Evolutionary conservation across 2,113 vertebrate genomes (phyloP).

Genomic region (Ptilorrhoa leucosticta): DNA sequence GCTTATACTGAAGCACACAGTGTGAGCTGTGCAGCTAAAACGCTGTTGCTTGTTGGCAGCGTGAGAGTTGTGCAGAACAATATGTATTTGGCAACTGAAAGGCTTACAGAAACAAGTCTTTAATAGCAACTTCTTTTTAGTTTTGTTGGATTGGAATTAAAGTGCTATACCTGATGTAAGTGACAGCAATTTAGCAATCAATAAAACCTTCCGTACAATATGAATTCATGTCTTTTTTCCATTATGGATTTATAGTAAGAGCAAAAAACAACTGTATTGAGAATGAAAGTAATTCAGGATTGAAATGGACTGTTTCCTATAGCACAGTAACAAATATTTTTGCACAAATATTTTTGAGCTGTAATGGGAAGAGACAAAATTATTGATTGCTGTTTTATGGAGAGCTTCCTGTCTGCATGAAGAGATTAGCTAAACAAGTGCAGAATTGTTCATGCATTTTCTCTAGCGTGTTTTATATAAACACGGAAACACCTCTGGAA

Average conservation of each 20-base stretch:
- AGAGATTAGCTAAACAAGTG: background rate
- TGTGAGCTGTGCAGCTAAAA: background rate
- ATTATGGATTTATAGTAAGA: background rate
- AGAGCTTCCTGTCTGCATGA: background rate
- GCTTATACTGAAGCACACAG: background rate
- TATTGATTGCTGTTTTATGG: background rate
- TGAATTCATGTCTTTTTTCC: background rate
- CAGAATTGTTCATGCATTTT: background rate
- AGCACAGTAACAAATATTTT: background rate
- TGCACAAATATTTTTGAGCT: background rate
- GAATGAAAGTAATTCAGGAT: background rate
- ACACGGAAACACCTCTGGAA: background rate
- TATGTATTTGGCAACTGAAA: background rate
- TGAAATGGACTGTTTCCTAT: background rate
- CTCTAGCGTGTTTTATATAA: rapidly evolving
- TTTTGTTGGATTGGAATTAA: background rate
- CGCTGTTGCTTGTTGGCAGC: background rate
- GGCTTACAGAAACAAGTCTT: background rate
- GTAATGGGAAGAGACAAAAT: background rate
- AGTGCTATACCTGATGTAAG: background rate
- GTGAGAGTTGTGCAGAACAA: background rate
- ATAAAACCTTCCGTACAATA: constrained; percentile 31
- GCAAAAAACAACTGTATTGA: background rate
- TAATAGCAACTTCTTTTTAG: background rate
- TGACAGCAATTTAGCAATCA: constrained; percentile 23